Base-by-base conservation (phyloP, 2,113 vertebrate genomes). In the Pseudorhombus dupliciocellatus region DNA sequence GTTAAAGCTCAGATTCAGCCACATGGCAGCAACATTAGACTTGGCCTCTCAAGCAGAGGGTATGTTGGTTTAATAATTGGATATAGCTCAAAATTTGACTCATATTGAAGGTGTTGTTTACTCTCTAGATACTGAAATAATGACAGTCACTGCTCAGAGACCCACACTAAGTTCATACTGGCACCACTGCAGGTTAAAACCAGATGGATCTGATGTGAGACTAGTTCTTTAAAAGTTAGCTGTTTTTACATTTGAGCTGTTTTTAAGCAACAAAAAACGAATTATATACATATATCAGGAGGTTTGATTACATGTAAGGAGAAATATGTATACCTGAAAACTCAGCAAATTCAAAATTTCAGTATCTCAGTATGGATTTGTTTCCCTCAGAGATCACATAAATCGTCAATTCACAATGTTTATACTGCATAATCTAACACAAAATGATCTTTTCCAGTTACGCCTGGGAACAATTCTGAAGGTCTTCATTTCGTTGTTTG, bases 91-190 rank as follows among this genome's bases (percentile, higher is more conserved):
- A 58, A 30, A 71, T 60, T 10, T 42, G 4, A 46, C 5, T 40
- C 40, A 28, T 24, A 1, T 20, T 31, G 22, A 65, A 14, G 34
- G 11, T 44, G 14, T 2, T 30, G 20, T 16, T n/a, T 4, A 34
- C 9, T 3, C 2, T 34, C 2, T 37, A n/a, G 20, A 21, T 50
- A 20, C 46, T 50, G 18, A 50, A n/a, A 10, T 52, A 4, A 50
- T 50, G 46, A 75, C 18, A 24, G 10, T 53, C 16, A 16, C 51
- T 50, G 55, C 44, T 53, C 67, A 66, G 40, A 65, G 18, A 51
- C 46, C 34, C 55, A 59, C 30, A 60, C 21, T 54, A n/a, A 53
- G 14, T 24, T 48, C 46, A 7, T 18, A 7, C 9, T n/a, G 46
- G 20, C 6, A 48, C 20, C 18, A n/a, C 18, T 48, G 6, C 46